Conservation (phyloP, 1,140 invertebrate species). For the Vanessa atalanta region DNA sequence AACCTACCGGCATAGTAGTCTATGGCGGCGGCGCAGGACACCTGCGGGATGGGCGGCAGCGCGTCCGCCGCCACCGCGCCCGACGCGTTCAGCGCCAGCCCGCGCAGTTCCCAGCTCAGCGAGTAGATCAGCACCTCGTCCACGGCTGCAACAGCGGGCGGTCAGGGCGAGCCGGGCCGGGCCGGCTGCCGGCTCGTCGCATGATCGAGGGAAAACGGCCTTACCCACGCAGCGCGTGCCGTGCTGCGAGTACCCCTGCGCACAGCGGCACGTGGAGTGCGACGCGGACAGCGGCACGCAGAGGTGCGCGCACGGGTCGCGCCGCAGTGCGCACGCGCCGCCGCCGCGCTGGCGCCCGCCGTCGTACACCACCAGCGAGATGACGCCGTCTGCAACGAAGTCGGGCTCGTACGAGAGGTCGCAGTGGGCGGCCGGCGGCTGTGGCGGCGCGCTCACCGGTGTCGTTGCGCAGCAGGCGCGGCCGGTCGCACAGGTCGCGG, state of each 20-base stretch:
- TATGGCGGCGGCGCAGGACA: conserved; percentile 87
- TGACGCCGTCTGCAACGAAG: not conserved
- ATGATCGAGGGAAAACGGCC: too few species aligned
- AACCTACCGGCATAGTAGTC: conserved; percentile 87
- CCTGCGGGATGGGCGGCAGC: conserved; percentile 88
- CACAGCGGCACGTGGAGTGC: conserved; percentile 86
- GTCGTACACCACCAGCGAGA: conserved; percentile 19
- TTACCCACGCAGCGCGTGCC: conserved; percentile 54
- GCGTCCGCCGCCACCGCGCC: conserved; percentile 68
- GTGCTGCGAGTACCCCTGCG: conserved; percentile 85
- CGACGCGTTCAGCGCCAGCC: conserved; percentile 81
- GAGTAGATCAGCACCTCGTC: conserved; percentile 90
- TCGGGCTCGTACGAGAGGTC: not conserved
- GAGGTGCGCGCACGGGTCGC: conserved; percentile 86
- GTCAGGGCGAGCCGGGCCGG: not conserved
- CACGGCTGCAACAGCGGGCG: conserved; percentile 49
- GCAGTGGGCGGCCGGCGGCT: conserved; percentile 61
- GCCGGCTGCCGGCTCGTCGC: too few species aligned
- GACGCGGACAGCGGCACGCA: conserved; percentile 85
- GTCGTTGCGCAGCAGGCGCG: conserved; percentile 73
- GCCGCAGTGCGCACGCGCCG: conserved; percentile 84
- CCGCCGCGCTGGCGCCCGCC: conserved; percentile 61
- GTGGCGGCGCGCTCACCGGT: conserved; percentile 75
- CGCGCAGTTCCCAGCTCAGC: conserved; percentile 87
- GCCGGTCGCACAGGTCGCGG: conserved; percentile 67